These are phyloP conservation scores for Caerostris extrusa DNA, from an alignment of 1,140 invertebrate genomes.

Conservation along the genomic window DNA sequence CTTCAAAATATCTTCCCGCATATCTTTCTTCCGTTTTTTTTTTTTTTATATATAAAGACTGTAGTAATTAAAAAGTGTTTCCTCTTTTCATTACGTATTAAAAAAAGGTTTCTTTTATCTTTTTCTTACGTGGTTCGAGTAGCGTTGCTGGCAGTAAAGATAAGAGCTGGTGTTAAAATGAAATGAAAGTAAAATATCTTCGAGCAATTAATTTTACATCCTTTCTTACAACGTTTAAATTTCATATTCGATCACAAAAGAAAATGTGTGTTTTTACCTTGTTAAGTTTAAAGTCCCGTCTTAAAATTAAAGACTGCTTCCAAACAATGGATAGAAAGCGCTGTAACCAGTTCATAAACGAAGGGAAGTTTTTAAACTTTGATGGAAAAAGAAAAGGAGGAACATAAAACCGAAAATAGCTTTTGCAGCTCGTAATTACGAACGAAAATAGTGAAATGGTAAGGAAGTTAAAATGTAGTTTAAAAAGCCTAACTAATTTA, in stretches of 20 bases:
- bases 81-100: background rate
- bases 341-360: background rate
- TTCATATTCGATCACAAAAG: background rate
- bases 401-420: too few species aligned
- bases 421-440: too few species aligned
- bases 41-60: background rate
- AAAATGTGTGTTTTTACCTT: background rate
- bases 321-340: too few species aligned
- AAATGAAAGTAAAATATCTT: slow-evolving; percentile 25
- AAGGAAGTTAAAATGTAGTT: too few species aligned
- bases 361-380: too few species aligned
- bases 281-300: background rate
- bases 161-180: background rate
- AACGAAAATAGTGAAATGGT: too few species aligned
- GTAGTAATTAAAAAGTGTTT: slow-evolving; percentile 24
- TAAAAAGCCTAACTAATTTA: too few species aligned
- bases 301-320: background rate
- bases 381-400: too few species aligned
- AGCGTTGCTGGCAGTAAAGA: background rate
- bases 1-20: background rate
- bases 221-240: background rate
- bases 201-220: slow-evolving; percentile 3
- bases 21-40: background rate
- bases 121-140: background rate
- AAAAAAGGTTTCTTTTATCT: background rate